Evolutionary conservation across 1,140 invertebrate genomes (phyloP), one percentile per base, ranked within the genome.

Genomic region (Conus ventricosus): DNA sequence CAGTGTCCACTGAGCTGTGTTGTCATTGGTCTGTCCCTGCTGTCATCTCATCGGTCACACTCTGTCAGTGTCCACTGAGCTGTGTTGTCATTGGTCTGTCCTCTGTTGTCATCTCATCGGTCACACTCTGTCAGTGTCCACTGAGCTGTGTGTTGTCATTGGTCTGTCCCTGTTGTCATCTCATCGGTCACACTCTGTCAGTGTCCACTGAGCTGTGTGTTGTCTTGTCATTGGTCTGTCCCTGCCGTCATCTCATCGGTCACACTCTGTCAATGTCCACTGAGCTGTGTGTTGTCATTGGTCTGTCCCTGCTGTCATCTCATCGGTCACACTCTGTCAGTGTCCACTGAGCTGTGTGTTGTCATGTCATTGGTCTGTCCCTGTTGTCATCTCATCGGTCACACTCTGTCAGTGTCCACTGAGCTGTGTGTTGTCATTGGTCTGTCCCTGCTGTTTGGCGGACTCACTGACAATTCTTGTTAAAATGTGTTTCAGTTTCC

Each of bases 301-400:
- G 60, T 63, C 4, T 63, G 60, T 63, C 60, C 60, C 11, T 63
- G 60, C 1, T 63, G 60, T 63, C n/a, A n/a, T n/a, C n/a, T n/a
- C n/a, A n/a, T 63, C 88, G 8, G 27, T 78, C 23, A 53, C 53
- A 7, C 51, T 27, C 3, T n/a, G 86, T 87, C 54, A 87, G 86
- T 84, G 57, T 4, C 57, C 39, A 39, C 39, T 39, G 0, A 3
- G 39, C 39, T 0, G 39, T 39, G 39, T 39, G 0, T 39, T n/a
- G n/a, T n/a, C n/a, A n/a, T 39, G 39, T 39, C 39, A 39, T 39
- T 39, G 17, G 60, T 63, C 4, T 63, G 60, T 63, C 60, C 60
- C 11, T 63, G 60, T n/a, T 20, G 55, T 87, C 23, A 75, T 84
- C n/a, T 85, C 90, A 8, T 63, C 88, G 8, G 27, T 78, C 23